Base-by-base conservation (phyloP, 2,888 invertebrate species). In the Laspeyria flexula region DNA sequence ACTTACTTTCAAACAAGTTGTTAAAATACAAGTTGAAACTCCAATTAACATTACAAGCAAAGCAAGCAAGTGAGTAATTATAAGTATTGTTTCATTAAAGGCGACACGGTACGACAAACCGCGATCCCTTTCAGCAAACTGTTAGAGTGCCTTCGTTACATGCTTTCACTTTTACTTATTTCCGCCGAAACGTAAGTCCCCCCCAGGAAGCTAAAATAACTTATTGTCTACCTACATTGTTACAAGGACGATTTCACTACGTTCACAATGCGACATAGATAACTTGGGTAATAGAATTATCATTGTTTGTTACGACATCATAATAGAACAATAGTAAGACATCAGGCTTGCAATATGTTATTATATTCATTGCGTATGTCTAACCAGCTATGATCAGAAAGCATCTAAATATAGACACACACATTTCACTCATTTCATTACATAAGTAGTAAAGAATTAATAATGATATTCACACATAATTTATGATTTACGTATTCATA, bases 211-310 rank as follows among this genome's bases (percentile, higher is more conserved):
- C 83, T 85, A 77, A 83, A 85, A 83, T 77, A 76, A 75, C 65
- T 71, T 80, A 89, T 88, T 90, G 88, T 88, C 71, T 79, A 61
- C 60, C 57, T 61, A 62, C 74, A 80, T 82, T 82, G 80, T 81
- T 55, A 63, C 85, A 88, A 87, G 87, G 86, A 87, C 86, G 84
- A 83, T 87, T 89, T 88, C 88, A 82, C 86, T 75, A 65, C 70
- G 70, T 50, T 51, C 48, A 77, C 73, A 74, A 74, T 73, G 55
- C 63, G 68, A 65, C 68, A 71, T 55, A 69, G 71, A 75, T 73
- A 74, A 70, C 66, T 72, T 64, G 38, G 46, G 54, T 77, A 71
- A 73, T 71, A 66, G 55, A 71, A 65, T 66, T 68, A 73, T 71
- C 68, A 74, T 72, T 73, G 72, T 77, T 64, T 69, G 66, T 67